Conservation (phyloP, 1,140 invertebrate genomes). For the Cydia fagiglandana region DNA sequence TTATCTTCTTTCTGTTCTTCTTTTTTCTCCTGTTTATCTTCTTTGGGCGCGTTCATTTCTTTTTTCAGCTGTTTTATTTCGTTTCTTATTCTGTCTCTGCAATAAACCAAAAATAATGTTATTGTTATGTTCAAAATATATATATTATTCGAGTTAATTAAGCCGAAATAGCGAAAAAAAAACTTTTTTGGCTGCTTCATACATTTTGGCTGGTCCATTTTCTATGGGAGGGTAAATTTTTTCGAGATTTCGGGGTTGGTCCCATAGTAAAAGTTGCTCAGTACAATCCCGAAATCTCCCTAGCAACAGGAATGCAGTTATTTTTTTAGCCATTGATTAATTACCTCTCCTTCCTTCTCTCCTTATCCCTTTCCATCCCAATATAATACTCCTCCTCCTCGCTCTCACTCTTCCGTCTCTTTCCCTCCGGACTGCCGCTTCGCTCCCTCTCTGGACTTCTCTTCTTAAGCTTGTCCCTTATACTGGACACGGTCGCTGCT, state of each 20-base stretch:
- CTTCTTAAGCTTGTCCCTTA: conserved; percentile 78
- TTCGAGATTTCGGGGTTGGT: too few relatives aligned
- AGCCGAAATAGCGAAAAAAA: too few relatives aligned
- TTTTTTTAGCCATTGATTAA: too few relatives aligned
- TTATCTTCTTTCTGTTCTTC: conserved; percentile 59
- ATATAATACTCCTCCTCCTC: conserved; percentile 83
- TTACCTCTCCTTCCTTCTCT: conserved; percentile 85
- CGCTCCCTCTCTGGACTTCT: conserved; percentile 60
- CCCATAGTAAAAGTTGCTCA: too few relatives aligned
- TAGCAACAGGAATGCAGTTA: too few relatives aligned
- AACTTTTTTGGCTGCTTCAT: too few relatives aligned
- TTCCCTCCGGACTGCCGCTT: conserved; percentile 51
- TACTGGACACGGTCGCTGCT: conserved; percentile 72
- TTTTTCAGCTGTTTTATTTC: conserved; percentile 88
- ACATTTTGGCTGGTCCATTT: too few relatives aligned
- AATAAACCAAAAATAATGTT: conserved; percentile 47
- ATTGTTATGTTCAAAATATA: too few relatives aligned
- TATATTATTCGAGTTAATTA: too few relatives aligned
- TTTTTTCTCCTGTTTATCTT: conserved; percentile 59
- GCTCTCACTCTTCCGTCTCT: conserved; percentile 49
- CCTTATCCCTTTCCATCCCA: conserved; percentile 83
- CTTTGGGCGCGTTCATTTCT: conserved; percentile 83
- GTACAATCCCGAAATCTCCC: too few relatives aligned
- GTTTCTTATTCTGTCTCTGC: conserved; percentile 87
- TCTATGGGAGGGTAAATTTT: too few relatives aligned